Evolutionary conservation across 2,113 vertebrate genomes (phyloP), one percentile per base, ranked within the genome.

Genomic region (Eurystomus gularis): DNA sequence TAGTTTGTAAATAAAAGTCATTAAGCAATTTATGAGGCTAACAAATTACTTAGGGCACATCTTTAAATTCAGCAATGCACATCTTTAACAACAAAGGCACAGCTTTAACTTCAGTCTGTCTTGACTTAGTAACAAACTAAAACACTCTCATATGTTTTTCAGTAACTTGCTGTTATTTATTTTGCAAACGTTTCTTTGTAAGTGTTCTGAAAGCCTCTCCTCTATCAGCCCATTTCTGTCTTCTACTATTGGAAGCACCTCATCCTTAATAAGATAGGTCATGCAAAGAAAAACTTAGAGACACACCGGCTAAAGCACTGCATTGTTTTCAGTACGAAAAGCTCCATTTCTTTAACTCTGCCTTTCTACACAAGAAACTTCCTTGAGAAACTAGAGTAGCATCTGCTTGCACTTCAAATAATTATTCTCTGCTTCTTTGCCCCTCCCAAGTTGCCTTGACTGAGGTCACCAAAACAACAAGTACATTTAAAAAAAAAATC

Each of bases 381-480:
- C 93, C 88, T 94, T 93, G 82, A 95, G 23, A 86, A 88, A 73
- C 13, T 9, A 82, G 19, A 87, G 62, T 24, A 90, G 75, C 84
- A 90, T 96, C 73, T 90, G 70, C 91, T 82, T 60, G 39, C 68
- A 78, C 68, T 86, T 92, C 51, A 60, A 78, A 44, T 90, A 88
- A 86, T 77, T 66, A 65, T 18, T 75, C 46, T 78, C 68, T 51
- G 28, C 60, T 86, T 75, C 82, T 86, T 84, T 64, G 60, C 51
- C 57, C 55, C 64, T 92, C 71, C 51, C 10, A 64, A 52, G 26
- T 66, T 85, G 62, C 92, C 88, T 90, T 93, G 79, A 73, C 88
- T 88, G 42, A 88, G 88, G 76, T 80, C 62, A 91, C 40, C 20
- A 81, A 91, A 94, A 86, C 58, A 88, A 93, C 13, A 61, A 84